These are phyloP conservation scores for Hemiprocne comata DNA, from an alignment of 2,113 vertebrate species.

Conservation along the genomic window DNA sequence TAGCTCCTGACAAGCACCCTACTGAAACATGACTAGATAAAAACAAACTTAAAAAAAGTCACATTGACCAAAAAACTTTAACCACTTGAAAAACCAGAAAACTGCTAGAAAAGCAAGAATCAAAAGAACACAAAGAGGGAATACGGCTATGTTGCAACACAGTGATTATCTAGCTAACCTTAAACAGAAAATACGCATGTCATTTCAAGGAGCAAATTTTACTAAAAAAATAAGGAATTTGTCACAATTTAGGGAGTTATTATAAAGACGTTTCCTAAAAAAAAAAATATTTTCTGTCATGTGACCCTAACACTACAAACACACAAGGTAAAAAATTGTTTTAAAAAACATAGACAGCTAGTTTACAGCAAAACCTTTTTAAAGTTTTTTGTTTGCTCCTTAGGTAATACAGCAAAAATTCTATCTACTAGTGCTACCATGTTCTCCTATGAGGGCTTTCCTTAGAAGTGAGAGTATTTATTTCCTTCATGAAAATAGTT, in stretches of 20 bases:
- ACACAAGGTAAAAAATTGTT: neutral
- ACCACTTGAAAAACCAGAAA: slow-evolving; percentile 38
- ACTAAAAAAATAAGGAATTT: neutral
- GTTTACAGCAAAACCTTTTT: neutral
- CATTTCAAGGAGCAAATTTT: neutral
- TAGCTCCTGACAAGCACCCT: slow-evolving; percentile 61
- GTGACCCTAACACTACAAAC: neutral
- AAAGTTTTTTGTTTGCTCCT: neutral
- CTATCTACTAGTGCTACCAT: neutral
- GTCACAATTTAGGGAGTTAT: neutral
- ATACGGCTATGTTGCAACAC: neutral
- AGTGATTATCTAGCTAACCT: neutral
- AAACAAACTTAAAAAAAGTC: neutral
- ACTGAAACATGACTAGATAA: slow-evolving; percentile 43
- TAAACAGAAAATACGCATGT: neutral
- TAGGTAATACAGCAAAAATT: neutral
- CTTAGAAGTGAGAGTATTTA: neutral
- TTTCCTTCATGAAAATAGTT: neutral
- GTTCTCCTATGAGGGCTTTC: neutral
- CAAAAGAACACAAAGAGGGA: neutral
- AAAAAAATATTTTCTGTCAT: neutral
- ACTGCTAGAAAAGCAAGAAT: neutral
- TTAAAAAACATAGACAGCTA: neutral
- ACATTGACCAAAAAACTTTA: neutral
- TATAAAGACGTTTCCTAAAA: neutral